Base-by-base conservation (phyloP, 2,797 vertebrate species). In the Gadopsis marmoratus region DNA sequence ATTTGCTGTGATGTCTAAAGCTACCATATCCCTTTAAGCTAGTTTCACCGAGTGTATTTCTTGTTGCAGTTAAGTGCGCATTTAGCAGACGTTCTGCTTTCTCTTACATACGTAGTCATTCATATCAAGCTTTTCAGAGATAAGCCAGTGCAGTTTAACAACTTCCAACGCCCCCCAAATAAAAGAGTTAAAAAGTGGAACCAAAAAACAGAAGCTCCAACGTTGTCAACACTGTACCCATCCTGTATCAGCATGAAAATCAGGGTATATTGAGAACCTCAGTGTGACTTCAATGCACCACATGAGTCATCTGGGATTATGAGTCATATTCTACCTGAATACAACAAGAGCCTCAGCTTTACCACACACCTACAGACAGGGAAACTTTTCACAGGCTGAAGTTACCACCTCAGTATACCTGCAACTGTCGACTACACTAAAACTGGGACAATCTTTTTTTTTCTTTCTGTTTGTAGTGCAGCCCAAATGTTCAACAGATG, bases 291-390 rank as follows among this genome's bases (percentile, higher is more conserved):
- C 58, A 86, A 68, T 12, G 35, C 61, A 71, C 86, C 82, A 85
- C 81, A 91, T 93, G 91, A 92, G 82, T 91, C 86, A 89, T 87
- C 65, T 63, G 78, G 68, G 86, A 90, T 92, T 87, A 74, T 94
- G 91, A 94, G 86, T 94, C 92, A 94, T 88, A 74, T 82, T 89
- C 47, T 69, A 87, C 77, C 78, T 88, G 64, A 70, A 74, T 76
- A 79, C 77, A 87, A 81, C 72, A 64, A 80, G 56, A 82, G 71
- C 69, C 64, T 33, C 55, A 31, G 82, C 75, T 83, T 82, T 31
- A 82, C 86, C 84, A 71, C 89, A 92, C 88, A 89, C 92, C 86
- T 89, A 92, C 91, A 88, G 91, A 89, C 61, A 31, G 62, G 66
- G 72, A 88, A 92, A 93, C 84, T 88, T 93, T 90, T 88, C 76